phyloP scores from a whole-genome alignment of 2,888 invertebrate genomes.

The Cheilosia pagana region DNA sequence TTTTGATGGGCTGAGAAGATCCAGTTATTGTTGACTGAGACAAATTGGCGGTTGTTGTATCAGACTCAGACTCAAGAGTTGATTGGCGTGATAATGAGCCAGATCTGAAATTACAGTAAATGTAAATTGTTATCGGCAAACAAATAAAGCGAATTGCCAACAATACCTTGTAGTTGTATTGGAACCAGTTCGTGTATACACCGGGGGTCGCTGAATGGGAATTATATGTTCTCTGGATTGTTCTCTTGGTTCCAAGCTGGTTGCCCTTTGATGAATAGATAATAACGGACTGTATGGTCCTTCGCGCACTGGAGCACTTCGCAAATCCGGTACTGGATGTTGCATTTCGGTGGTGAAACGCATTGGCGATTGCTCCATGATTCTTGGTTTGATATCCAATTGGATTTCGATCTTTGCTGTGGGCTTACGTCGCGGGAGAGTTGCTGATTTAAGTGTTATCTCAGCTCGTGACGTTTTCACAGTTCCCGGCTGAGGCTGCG shows the following conservation, averaged over 20 bases:
- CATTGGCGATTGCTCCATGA: slow-evolving; percentile 82
- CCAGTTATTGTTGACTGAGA: slow-evolving; percentile 86
- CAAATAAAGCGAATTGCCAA: neutral
- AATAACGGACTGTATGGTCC: slow-evolving; percentile 82
- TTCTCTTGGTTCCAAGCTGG: slow-evolving; percentile 84
- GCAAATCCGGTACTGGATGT: slow-evolving; percentile 84
- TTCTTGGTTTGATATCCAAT: slow-evolving; percentile 84
- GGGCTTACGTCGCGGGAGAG: slow-evolving; percentile 87
- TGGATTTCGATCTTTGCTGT: slow-evolving; percentile 87
- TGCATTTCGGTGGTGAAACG: slow-evolving; percentile 87
- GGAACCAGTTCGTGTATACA: slow-evolving; percentile 81
- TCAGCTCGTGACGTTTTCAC: slow-evolving; percentile 87
- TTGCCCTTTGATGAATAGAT: slow-evolving; percentile 84
- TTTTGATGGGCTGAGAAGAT: slow-evolving; percentile 89
- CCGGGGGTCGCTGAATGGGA: slow-evolving; percentile 85
- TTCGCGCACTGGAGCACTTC: slow-evolving; percentile 83
- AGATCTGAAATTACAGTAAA: slow-evolving; percentile 77
- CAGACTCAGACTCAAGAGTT: slow-evolving; percentile 89
- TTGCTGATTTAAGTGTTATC: slow-evolving; percentile 88
- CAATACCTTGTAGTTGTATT: slow-evolving; percentile 81
- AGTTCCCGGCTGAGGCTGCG: slow-evolving; percentile 74
- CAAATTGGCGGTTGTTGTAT: slow-evolving; percentile 83
- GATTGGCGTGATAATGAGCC: slow-evolving; percentile 85
- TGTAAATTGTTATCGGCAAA: neutral
- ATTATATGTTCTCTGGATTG: slow-evolving; percentile 87